Base-by-base conservation (phyloP, 1,140 invertebrate species). In the Diachasmimorpha longicaudata region DNA sequence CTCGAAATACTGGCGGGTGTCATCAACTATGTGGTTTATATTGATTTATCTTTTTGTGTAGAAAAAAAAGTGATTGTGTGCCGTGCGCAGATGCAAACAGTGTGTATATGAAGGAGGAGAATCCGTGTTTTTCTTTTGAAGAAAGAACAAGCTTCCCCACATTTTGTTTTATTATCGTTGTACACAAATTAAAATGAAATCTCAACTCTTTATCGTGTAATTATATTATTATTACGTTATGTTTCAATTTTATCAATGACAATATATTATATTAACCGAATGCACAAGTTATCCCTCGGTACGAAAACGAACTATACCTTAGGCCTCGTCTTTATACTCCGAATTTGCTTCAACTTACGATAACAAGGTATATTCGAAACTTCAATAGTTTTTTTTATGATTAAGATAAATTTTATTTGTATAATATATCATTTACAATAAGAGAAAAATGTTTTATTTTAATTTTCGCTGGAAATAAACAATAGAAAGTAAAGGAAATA, bases 241-340 rank as follows among this genome's bases (percentile, higher is more conserved):
- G 87, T 88, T 88, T 87, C 81, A 87, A 19, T 87, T 88, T 87
- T 88, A 88, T 88, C 86, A 84, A 85, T 87, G 86, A 83, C 85
- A 87, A 87, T 88, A 87, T 87, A 87, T 87, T 86, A 86, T 84
- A 86, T 87, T 86, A 86, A 86, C 86, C 81, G 79, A 81, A 81
- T 72, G 66, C 31, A 68, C 66, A 68, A 68, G 36, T 39, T 68
- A 68, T 68, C 16, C n/a, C 39, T 68, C n/a, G 8, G 66, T 68
- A 16, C 14, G 14, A 36, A 68, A 14, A 69, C 11, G 9, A 19
- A 11, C 19, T 58, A 55, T 55, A 58, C 4, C 16, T 23, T 58
- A 0, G 8, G n/a, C 16, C 23, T 55, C 52, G 14, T 11, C 39
- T 42, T 42, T 42, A 42, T 42, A 42, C 39, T 10, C 39, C 39